Percentiles rank a stretch among this genome's conserved stretches.
Conservation (phyloP, 1,140 invertebrate genomes). For the Solenopsis invicta region DNA sequence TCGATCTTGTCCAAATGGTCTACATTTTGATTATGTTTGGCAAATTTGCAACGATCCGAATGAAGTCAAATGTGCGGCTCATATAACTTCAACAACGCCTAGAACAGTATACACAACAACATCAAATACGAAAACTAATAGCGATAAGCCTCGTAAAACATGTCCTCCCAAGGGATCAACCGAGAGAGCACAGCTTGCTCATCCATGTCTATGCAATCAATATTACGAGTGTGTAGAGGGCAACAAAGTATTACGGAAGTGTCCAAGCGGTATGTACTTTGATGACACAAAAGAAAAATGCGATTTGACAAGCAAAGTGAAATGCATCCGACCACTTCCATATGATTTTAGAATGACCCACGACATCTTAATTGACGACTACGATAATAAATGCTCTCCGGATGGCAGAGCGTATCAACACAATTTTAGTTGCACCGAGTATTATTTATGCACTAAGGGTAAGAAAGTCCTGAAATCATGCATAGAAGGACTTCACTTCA, state of each 20-base stretch:
- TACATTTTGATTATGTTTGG: slow-evolving; percentile 86
- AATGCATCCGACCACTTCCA: neutral
- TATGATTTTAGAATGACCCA: too few relatives aligned
- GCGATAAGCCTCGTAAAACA: neutral
- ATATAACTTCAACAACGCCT: neutral
- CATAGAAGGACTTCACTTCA: slow-evolving; percentile 84
- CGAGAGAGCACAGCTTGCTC: neutral
- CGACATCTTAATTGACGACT: neutral
- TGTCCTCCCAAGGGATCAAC: neutral
- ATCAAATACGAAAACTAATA: neutral
- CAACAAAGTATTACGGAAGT: neutral
- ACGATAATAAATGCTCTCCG: neutral
- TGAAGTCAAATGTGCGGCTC: slow-evolving; percentile 8
- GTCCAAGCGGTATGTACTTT: neutral
- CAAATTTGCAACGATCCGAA: slow-evolving; percentile 84
- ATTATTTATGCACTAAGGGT: slow-evolving; percentile 87
- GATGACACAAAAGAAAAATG: neutral
- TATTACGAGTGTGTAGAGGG: slow-evolving; percentile 12
- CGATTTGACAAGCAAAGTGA: neutral
- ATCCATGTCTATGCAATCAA: neutral
- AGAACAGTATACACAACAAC: neutral
- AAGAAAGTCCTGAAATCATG: slow-evolving; percentile 85
- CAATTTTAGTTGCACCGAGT: slow-evolving; percentile 85
- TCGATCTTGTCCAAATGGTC: slow-evolving; percentile 83
- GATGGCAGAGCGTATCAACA: slow-evolving; percentile 77